Evolutionary conservation across 2,797 vertebrate species (phyloP).

Genomic region (Anableps anableps): DNA sequence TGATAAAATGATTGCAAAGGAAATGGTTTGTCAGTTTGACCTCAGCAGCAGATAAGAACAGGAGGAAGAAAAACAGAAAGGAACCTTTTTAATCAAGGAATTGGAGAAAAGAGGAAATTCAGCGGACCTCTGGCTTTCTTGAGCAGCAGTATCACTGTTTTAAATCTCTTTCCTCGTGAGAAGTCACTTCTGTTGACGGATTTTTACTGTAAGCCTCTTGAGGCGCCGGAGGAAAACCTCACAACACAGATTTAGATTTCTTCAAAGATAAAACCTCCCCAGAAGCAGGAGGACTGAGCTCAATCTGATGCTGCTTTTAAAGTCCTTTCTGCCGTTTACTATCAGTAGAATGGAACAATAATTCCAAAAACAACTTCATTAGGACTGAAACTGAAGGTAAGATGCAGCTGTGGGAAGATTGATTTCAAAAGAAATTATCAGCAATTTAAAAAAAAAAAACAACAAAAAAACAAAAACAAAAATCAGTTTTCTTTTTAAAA

Average conservation of each 20-base stretch:
- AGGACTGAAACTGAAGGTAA: background rate
- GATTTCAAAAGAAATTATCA: background rate
- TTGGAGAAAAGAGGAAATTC: background rate
- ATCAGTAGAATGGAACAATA: background rate
- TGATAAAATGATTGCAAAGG: background rate
- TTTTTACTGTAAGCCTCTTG: slow-evolving; percentile 23
- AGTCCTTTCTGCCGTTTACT: slow-evolving; percentile 18
- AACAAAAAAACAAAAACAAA: background rate
- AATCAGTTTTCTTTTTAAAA: no score
- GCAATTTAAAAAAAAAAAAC: background rate
- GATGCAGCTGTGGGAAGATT: background rate
- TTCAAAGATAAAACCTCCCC: slow-evolving; percentile 30
- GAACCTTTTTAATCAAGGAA: background rate
- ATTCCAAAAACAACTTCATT: no score
- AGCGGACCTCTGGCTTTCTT: background rate
- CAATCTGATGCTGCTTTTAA: background rate
- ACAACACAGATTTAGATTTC: slow-evolving; percentile 25
- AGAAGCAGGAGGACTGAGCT: slow-evolving; percentile 7
- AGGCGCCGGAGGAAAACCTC: background rate
- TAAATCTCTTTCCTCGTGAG: background rate
- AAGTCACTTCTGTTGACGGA: slow-evolving; percentile 4
- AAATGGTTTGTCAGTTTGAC: background rate
- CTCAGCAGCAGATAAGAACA: background rate
- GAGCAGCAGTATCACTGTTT: background rate
- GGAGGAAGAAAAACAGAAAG: background rate